These are phyloP conservation scores for Hipposideros armiger DNA, from an alignment of 2,113 vertebrate species.

Conservation along the genomic window DNA sequence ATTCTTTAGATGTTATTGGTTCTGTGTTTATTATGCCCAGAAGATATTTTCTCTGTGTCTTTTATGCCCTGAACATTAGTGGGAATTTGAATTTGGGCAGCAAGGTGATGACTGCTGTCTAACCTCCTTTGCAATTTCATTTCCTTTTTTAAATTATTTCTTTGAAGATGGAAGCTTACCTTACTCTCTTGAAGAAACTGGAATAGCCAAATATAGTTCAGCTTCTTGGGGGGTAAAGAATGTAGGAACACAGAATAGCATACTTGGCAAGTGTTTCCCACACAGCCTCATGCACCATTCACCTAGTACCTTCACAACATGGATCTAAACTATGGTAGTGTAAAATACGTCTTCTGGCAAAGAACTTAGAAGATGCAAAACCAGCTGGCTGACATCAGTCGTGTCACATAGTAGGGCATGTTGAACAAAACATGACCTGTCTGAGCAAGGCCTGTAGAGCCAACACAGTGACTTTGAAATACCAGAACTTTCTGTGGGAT, in stretches of 20 bases:
- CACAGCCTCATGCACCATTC: neutral
- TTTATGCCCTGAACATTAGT: constrained; percentile 36
- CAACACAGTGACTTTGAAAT: neutral
- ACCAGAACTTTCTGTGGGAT: neutral
- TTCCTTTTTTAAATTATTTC: constrained; percentile 64
- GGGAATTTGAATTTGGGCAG: constrained; percentile 49
- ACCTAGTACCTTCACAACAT: neutral
- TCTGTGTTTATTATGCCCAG: constrained; percentile 59
- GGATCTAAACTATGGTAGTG: neutral
- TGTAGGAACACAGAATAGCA: neutral
- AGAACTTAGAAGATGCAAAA: neutral
- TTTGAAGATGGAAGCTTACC: constrained; percentile 34
- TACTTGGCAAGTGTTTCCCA: neutral
- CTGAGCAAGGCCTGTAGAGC: neutral
- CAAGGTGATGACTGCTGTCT: neutral
- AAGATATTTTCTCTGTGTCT: constrained; percentile 8
- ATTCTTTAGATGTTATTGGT: neutral
- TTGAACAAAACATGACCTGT: neutral
- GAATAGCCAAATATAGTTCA: neutral
- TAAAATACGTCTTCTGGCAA: neutral
- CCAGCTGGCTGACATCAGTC: neutral
- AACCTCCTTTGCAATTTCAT: constrained; percentile 55
- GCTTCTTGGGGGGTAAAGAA: neutral
- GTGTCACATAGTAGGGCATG: neutral
- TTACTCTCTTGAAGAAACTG: constrained; percentile 32